Conservation (phyloP, 2,888 invertebrate genomes). For the Andrena camellia region DNA sequence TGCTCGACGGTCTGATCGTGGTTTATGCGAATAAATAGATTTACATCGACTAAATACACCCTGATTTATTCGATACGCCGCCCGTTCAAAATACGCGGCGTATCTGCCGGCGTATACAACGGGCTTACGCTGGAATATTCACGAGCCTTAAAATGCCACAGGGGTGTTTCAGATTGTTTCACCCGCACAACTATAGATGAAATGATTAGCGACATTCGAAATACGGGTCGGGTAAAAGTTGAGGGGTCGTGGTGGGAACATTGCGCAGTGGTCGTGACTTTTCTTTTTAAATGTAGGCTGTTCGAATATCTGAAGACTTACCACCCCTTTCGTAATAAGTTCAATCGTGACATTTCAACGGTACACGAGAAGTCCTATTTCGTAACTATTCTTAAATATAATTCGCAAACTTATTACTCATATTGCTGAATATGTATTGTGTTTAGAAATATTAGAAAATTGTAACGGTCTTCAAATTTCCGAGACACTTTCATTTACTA, state of each 20-base stretch:
- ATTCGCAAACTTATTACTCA: neutral
- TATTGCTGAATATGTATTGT: too few species aligned
- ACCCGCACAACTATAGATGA: neutral
- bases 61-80: constrained; percentile 41
- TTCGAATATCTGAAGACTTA: too few species aligned
- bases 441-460: too few species aligned
- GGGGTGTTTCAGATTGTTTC: neutral
- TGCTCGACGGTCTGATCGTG: constrained; percentile 17
- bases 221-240: neutral
- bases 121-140: constrained; percentile 10
- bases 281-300: too few species aligned
- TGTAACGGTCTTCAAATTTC: too few species aligned
- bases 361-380: too few species aligned
- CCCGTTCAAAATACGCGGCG: constrained; percentile 27
- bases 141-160: constrained; percentile 3
- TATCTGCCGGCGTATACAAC: constrained; percentile 22
- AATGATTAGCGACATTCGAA: neutral
- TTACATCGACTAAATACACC: constrained; percentile 43
- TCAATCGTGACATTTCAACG: too few species aligned
- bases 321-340: too few species aligned
- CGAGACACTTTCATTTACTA: too few species aligned
- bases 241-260: too few species aligned
- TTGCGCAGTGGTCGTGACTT: too few species aligned
- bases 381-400: neutral
- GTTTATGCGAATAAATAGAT: constrained; percentile 49